Conservation (phyloP, 1,140 invertebrate species). For the Subanguina moxae region DNA sequence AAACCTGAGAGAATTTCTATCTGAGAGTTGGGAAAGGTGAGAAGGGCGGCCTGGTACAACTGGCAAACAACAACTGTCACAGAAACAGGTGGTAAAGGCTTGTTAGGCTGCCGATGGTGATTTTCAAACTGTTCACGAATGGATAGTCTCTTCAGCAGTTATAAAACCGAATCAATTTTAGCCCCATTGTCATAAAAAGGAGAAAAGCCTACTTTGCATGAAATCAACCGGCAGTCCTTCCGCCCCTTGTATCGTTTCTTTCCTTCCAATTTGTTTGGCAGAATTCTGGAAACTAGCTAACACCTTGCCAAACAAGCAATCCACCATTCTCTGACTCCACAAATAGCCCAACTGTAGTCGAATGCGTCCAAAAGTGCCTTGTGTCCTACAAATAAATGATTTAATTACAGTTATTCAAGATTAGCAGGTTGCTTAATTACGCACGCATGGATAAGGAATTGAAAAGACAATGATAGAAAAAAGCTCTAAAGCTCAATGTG, state of each 20-base stretch:
- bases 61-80: conserved; percentile 79
- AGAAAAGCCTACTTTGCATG: conserved; percentile 43
- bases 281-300: conserved; percentile 19
- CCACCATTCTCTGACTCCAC: conserved; percentile 73
- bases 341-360: conserved; percentile 76
- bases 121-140: conserved; percentile 14
- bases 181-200: no score
- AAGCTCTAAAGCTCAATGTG: no score
- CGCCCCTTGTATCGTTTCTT: background rate
- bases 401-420: no score
- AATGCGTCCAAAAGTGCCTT: conserved; percentile 75
- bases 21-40: conserved; percentile 82
- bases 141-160: conserved; percentile 30
- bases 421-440: no score
- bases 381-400: conserved; percentile 65
- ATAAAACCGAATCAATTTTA: conserved; percentile 27
- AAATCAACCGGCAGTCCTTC: conserved; percentile 20
- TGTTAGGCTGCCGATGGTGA: background rate
- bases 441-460: no score
- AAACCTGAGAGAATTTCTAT: conserved; percentile 89
- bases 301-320: conserved; percentile 62
- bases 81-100: conserved; percentile 67
- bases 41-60: conserved; percentile 82
- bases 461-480: no score
- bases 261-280: conserved; percentile 1